phyloP scores from a whole-genome alignment of 2,888 invertebrate genomes.

The Encarsia formosa region DNA sequence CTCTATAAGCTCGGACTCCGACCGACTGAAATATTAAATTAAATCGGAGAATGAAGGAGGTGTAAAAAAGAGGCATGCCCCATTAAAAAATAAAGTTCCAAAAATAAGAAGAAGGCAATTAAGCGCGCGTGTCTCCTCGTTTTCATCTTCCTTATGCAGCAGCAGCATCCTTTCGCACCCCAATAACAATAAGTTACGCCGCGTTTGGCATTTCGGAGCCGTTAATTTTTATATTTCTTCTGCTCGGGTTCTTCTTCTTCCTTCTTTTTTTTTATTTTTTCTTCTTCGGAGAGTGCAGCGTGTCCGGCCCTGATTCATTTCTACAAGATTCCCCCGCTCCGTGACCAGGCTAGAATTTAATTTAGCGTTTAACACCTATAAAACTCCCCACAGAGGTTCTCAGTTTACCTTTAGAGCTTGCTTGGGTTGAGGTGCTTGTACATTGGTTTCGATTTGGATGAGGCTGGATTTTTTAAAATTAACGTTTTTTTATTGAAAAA shows the following conservation, averaged over 20 bases:
- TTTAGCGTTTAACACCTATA: constrained; percentile 39
- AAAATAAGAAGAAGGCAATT: constrained; percentile 3
- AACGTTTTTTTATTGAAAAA: no score
- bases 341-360: constrained; percentile 36
- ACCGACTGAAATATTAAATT: constrained; percentile 6
- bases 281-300: neutral
- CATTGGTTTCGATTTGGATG: no score
- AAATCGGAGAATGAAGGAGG: neutral
- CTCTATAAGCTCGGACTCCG: no score
- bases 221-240: constrained; percentile 42
- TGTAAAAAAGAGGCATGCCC: no score
- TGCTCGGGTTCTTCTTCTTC: constrained; percentile 13
- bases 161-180: constrained; percentile 27
- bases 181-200: constrained; percentile 45
- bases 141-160: constrained; percentile 21
- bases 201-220: constrained; percentile 45
- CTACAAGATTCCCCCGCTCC: constrained; percentile 25
- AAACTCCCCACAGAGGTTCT: constrained; percentile 34
- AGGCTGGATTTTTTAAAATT: no score
- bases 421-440: no score
- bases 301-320: constrained; percentile 26
- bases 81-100: constrained; percentile 12
- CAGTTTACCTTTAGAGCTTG: constrained; percentile 23
- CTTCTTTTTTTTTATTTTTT: no score
- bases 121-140: constrained; percentile 11